phyloP scores from a whole-genome alignment of 1,140 invertebrate species.

The Phortica variegata region DNA sequence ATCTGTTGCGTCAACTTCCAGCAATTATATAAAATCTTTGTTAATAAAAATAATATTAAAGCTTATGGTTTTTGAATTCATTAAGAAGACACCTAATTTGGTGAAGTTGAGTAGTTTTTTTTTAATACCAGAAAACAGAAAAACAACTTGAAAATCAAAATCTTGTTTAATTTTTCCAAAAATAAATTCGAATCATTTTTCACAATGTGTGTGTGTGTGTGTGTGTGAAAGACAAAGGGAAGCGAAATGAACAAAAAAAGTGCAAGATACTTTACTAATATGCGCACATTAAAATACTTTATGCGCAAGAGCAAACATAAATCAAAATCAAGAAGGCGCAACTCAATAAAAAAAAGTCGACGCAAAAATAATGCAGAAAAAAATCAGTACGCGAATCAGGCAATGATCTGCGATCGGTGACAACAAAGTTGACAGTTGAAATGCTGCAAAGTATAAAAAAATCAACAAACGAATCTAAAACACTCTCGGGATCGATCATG shows the following conservation, averaged over 20 bases:
- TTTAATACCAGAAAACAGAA: too few species aligned
- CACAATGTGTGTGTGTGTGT: background rate
- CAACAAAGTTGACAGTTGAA: conserved; percentile 16
- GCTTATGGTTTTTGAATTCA: too few species aligned
- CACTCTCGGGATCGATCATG: background rate
- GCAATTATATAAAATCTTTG: too few species aligned
- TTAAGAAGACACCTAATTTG: too few species aligned
- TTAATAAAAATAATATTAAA: too few species aligned
- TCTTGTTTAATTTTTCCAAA: too few species aligned
- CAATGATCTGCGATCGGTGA: conserved; percentile 11
- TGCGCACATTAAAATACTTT: conserved; percentile 18
- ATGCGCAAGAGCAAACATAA: conserved; percentile 10
- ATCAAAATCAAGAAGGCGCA: conserved; percentile 11
- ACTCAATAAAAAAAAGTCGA: background rate
- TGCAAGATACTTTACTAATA: conserved; percentile 17
- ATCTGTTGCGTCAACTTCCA: too few species aligned
- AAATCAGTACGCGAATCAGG: too few species aligned
- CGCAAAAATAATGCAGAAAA: too few species aligned
- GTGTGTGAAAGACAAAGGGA: background rate
- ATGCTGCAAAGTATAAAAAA: conserved; percentile 1
- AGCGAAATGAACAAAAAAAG: background rate
- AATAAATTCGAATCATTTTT: background rate
- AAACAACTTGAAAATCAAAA: too few species aligned
- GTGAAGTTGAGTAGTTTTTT: too few species aligned
- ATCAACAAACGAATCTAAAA: background rate